Evolutionary conservation across 2,797 vertebrate genomes (phyloP).

Genomic region (Anolis apletophallus): DNA sequence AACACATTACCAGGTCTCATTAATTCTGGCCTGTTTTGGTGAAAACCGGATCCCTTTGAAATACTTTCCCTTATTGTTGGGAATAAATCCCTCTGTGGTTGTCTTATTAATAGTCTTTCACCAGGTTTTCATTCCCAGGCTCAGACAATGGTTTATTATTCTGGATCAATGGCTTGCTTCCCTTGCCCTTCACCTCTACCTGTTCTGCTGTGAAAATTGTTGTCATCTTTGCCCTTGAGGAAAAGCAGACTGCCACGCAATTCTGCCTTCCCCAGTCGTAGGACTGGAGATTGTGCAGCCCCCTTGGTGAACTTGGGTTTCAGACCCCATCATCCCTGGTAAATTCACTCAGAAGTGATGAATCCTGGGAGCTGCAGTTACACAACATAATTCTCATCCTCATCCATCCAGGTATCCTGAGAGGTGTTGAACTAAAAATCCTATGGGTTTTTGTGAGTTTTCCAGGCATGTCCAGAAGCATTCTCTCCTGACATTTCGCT

Average conservation of each 20-base stretch:
- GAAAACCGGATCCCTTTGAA: not conserved
- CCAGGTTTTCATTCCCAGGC: conserved; percentile 7
- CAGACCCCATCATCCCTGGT: no score
- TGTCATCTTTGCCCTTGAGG: not conserved
- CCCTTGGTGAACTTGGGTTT: not conserved
- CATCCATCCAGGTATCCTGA: not conserved
- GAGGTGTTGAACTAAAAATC: not conserved
- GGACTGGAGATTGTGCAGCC: not conserved
- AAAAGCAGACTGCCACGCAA: not conserved
- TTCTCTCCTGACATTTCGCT: no score
- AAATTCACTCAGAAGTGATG: no score
- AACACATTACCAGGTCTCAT: not conserved
- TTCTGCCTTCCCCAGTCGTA: not conserved
- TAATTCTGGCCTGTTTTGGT: not conserved
- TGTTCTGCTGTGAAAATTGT: not conserved
- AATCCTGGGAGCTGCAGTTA: no score
- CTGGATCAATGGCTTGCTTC: not conserved
- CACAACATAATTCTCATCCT: not conserved
- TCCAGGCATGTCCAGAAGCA: no score
- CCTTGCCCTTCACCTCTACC: not conserved
- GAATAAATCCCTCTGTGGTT: not conserved
- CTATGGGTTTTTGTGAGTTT: no score
- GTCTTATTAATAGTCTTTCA: conserved; percentile 7
- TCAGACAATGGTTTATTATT: not conserved
- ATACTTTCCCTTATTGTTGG: not conserved